A percentile compares a stretch with the other conserved stretches of the same genome.
Evolutionary conservation across 2,888 invertebrate species (phyloP).

Genomic region (Catocala nupta): DNA sequence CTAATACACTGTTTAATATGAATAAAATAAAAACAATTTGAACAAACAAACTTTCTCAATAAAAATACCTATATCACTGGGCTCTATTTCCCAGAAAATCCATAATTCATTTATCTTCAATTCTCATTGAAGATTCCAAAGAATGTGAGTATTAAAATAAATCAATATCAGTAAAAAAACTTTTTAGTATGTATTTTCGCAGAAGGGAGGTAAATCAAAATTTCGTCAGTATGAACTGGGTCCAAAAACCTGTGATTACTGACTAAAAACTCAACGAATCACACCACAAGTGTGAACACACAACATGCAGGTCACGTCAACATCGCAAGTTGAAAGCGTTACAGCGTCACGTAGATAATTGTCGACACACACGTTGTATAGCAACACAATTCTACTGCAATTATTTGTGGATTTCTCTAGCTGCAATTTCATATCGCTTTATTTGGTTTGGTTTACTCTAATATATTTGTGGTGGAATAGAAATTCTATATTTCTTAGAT

Average conservation of each 20-base stretch:
- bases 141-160: no score
- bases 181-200: no score
- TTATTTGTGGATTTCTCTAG: slow-evolving; percentile 15
- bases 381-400: slow-evolving; percentile 19
- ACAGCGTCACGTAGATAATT: slow-evolving; percentile 45
- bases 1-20: no score
- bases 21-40: no score
- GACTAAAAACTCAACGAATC: slow-evolving; percentile 9
- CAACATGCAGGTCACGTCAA: slow-evolving; percentile 35
- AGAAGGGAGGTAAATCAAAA: neutral
- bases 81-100: no score
- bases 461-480: neutral
- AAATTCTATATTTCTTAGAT: neutral
- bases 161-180: no score
- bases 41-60: no score
- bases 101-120: no score
- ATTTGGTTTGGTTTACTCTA: neutral
- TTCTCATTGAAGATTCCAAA: no score
- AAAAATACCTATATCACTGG: no score
- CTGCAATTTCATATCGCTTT: slow-evolving; percentile 12
- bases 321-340: slow-evolving; percentile 31
- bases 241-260: slow-evolving; percentile 9
- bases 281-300: slow-evolving; percentile 17
- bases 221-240: neutral
- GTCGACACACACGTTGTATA: slow-evolving; percentile 25